Evolutionary conservation across 2,888 invertebrate species (phyloP).

Genomic region (Diplazon laetatorius): DNA sequence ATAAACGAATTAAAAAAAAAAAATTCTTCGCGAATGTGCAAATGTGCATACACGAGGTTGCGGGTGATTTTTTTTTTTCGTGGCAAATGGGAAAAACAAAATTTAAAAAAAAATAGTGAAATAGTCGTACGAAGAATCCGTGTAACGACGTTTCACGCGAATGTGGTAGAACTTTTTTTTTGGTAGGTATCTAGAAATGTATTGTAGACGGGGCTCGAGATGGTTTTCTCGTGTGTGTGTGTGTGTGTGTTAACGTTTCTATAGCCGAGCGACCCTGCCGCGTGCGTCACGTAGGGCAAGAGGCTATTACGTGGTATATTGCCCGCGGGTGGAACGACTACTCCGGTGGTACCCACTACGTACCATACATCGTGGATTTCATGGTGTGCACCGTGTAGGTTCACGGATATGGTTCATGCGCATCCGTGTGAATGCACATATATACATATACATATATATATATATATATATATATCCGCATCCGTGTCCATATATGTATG

Average conservation of each 20-base stretch:
- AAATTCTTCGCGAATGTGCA: neutral
- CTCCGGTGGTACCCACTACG: conserved; percentile 15
- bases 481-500: neutral
- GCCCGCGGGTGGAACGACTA: conserved; percentile 39
- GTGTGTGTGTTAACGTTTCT: neutral
- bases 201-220: conserved; percentile 23
- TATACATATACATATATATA: neutral
- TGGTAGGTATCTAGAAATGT: conserved; percentile 15
- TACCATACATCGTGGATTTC: conserved; percentile 14
- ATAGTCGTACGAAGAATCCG: conserved; percentile 11
- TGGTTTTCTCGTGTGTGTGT: no score
- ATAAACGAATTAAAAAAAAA: no score
- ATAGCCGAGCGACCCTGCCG: conserved; percentile 5
- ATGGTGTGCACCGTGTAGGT: conserved; percentile 13
- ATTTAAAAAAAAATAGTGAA: conserved; percentile 24
- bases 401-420: neutral
- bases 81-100: no score
- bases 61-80: no score
- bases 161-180: conserved; percentile 25
- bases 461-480: no score
- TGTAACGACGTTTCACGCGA: conserved; percentile 28
- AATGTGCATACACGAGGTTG: no score
- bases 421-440: no score
- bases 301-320: conserved; percentile 51
- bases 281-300: conserved; percentile 42